Base-by-base conservation (phyloP, 2,113 vertebrate species). In the Cyanistes caeruleus region DNA sequence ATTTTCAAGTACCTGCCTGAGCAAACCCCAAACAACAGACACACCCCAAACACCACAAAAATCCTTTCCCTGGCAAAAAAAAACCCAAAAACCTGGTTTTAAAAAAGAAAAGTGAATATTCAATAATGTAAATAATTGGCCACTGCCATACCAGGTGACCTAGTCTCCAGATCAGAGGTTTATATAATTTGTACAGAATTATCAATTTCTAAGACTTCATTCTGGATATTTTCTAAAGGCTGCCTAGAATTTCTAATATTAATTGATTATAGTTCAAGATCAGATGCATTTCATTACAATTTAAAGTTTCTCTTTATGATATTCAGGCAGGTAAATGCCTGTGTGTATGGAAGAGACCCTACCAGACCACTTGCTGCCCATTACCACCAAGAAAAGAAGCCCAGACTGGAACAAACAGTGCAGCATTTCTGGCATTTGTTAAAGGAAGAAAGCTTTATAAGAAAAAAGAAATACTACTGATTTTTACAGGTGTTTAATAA, bases 401-500 rank as follows among this genome's bases (percentile, higher is more conserved):
- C 84, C 83, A 67, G 33, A 49, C 79, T 80, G 87, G 90, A 97
- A 97, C 85, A 97, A 97, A 97, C 79, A 75, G 76, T 94, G 95
- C 88, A 97, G 96, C 95, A 96, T 97, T 98, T 97, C 96, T 97
- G 94, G 94, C 92, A 96, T 98, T 98, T 24, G 9, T 98, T 98
- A 98, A 97, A 97, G 96, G 97, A 98, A 97, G 70, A 97, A 97
- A 97, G 93, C 97, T 97, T 96, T 97, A 78, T 89, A 98, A 97
- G 96, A 58, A 95, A 96, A 92, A 98, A 98, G 96, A 95, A 98
- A 97, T 91, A 95, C 73, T 85, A 97, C 97, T 97, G 98, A 98
- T 98, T 98, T 98, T 98, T 98, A 97, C 98, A 98, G 98, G 98
- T 98, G 98, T 98, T 98, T 98, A 98, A 98, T 98, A 98, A 97